Conservation (phyloP, 2,888 invertebrate species). For the Drymonia ruficornis region DNA sequence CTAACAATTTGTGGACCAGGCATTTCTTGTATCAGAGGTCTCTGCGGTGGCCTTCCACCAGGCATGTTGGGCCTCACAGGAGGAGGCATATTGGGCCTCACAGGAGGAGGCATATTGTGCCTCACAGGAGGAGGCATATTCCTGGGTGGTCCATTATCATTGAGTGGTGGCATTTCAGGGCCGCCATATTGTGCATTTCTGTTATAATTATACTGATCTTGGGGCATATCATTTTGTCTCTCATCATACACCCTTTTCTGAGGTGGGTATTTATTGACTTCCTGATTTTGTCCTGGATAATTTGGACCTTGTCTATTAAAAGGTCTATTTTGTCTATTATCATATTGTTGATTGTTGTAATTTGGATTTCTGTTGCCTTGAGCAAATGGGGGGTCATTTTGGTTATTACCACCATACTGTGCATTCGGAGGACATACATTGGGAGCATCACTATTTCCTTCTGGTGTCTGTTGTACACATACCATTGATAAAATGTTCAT, state of each 20-base stretch:
- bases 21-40: constrained; percentile 36
- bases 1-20: constrained; percentile 32
- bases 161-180: constrained; percentile 18
- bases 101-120: constrained; percentile 35
- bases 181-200: constrained; percentile 46
- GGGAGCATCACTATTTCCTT: constrained; percentile 24
- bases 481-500: constrained; percentile 85
- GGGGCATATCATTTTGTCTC: constrained; percentile 33
- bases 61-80: constrained; percentile 38
- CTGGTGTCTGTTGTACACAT: constrained; percentile 36
- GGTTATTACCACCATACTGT: constrained; percentile 28
- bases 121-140: constrained; percentile 29
- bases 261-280: constrained; percentile 40
- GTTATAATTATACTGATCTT: constrained; percentile 50
- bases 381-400: constrained; percentile 24
- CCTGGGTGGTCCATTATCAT: constrained; percentile 28
- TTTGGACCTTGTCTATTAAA: constrained; percentile 43
- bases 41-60: constrained; percentile 37
- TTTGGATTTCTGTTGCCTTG: constrained; percentile 54
- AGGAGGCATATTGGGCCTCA: constrained; percentile 26
- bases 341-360: constrained; percentile 46
- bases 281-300: constrained; percentile 38
- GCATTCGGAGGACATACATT: constrained; percentile 17
- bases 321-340: constrained; percentile 47
- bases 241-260: constrained; percentile 45